Percentiles rank a stretch among this genome's conserved stretches.
Evolutionary conservation across 2,888 invertebrate species (phyloP).

Genomic region (Trissoscelio sp.): DNA sequence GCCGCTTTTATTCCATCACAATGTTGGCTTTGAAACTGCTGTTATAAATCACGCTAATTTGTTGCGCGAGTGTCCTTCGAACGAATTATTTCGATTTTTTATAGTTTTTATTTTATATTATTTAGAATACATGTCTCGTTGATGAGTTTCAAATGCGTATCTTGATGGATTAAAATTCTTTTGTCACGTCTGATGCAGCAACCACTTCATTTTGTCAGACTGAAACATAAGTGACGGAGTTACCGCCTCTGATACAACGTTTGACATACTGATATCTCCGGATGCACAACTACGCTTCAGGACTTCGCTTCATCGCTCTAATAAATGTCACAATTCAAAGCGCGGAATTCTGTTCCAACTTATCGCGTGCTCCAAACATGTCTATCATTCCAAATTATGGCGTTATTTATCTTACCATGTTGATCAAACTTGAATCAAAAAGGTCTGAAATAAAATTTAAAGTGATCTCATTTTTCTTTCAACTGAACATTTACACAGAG

Average conservation of each 20-base stretch:
- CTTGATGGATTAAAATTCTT: slow-evolving; percentile 9
- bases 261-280: slow-evolving; percentile 14
- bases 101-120: not conserved
- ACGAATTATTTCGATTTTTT: not conserved
- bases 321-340: slow-evolving; percentile 8
- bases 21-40: slow-evolving; percentile 28
- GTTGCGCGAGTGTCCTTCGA: slow-evolving; percentile 9
- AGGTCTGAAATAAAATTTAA: too few relatives aligned
- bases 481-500: too few relatives aligned
- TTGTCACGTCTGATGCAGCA: not conserved
- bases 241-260: not conserved
- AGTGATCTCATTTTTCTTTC: too few relatives aligned
- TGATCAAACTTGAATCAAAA: not conserved
- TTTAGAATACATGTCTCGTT: too few relatives aligned
- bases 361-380: not conserved
- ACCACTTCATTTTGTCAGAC: slow-evolving; percentile 4
- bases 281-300: not conserved
- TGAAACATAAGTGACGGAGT: slow-evolving; percentile 8
- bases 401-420: not conserved
- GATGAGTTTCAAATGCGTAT: too few relatives aligned
- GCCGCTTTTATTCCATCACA: slow-evolving; percentile 17
- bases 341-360: not conserved
- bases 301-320: not conserved
- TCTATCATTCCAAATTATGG: not conserved
- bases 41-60: slow-evolving; percentile 33